Evolutionary conservation across 2,113 vertebrate species (phyloP), one percentile per base, ranked within the genome.

Genomic region (Lophius piscatorius): DNA sequence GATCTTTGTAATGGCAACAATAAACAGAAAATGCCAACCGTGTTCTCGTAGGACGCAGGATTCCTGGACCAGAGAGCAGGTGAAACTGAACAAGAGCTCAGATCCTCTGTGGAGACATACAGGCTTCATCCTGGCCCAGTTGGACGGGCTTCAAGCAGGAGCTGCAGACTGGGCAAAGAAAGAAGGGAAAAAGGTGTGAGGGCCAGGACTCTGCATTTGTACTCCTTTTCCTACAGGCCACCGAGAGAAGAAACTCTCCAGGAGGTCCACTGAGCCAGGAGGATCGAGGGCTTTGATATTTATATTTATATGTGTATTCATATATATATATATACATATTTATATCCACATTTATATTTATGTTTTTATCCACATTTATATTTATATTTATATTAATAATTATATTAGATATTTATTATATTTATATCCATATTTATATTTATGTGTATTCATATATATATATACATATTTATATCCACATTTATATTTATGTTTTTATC

Each of bases 91-190:
- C 35, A 75, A 84, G 57, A 74, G 49, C 54, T 35, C 86, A 0
- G 90, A 95, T 55, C 91, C 94, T 1, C 90, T 95, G 74, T 98
- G 96, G 96, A 91, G 76, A 64, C 94, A 97, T 41, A 45, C 70
- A 0, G 92, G 94, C 60, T 94, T 97, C 65, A 59, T 96, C 21
- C n/a, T 94, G 52, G 84, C 92, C 17, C 95, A 97, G 83, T 17
- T 95, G 81, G 94, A 98, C 56, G 95, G 95, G 8, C 85, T 97
- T 6, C 92, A 94, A 29, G 86, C 92, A 10, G 95, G 95, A 64
- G 92, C 87, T 0, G 47, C 78, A 5, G 87, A 91, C 16, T 96
- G 93, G 91, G 92, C 95, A 80, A 65, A 84, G 28, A 80, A 68
- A 11, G 76, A 90, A 6, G 89, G 90, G 2, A 83, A 49, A 63